These are phyloP conservation scores for Embiotoca jacksoni DNA, from an alignment of 2,113 vertebrate genomes.

Conservation along the genomic window DNA sequence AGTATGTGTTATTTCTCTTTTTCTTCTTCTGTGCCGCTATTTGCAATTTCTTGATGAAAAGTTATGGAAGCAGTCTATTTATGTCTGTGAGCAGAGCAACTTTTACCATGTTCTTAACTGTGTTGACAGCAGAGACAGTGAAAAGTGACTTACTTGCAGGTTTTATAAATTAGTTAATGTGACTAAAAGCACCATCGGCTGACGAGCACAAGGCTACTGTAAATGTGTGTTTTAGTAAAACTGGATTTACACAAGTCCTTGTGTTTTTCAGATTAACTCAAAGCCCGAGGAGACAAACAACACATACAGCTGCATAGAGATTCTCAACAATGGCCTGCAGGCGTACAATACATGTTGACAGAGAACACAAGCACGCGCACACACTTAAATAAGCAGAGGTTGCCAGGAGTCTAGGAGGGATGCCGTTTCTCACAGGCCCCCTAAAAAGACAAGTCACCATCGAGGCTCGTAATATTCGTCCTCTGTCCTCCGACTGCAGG, in stretches of 20 bases:
- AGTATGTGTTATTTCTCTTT: neutral
- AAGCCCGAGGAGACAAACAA: slow-evolving; percentile 9
- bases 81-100: neutral
- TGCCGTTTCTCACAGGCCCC: slow-evolving; percentile 60
- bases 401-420: slow-evolving; percentile 38
- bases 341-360: slow-evolving; percentile 46
- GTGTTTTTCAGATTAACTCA: slow-evolving; percentile 13
- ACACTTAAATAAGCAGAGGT: slow-evolving; percentile 34
- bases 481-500: slow-evolving; percentile 31
- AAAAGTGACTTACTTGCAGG: neutral
- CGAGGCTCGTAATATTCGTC: slow-evolving; percentile 40
- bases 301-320: slow-evolving; percentile 12
- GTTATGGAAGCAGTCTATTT: neutral
- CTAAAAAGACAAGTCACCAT: slow-evolving; percentile 57
- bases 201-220: neutral
- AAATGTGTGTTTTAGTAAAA: neutral
- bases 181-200: neutral
- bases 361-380: slow-evolving; percentile 16
- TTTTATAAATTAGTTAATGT: neutral
- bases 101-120: neutral
- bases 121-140: slow-evolving; percentile 2
- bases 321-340: slow-evolving; percentile 43
- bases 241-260: neutral
- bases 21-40: neutral
- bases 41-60: neutral